Conservation (phyloP, 2,797 vertebrate species). For the Takifugu rubripes region DNA sequence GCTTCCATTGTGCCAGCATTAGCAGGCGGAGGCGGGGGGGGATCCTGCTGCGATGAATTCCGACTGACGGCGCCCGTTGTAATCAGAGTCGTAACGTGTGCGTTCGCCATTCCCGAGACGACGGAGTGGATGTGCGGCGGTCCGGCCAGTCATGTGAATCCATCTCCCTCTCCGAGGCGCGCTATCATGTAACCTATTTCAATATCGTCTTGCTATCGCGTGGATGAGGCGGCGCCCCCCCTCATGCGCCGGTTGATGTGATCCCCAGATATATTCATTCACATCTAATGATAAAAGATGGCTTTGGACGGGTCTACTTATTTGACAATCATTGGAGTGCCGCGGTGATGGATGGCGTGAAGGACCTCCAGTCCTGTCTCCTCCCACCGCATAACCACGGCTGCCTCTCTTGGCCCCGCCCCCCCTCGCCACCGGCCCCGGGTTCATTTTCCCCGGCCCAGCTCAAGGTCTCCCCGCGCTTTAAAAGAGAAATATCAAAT, state of each 20-base stretch:
- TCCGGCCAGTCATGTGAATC: conserved; percentile 51
- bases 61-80: conserved; percentile 10
- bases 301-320: conserved; percentile 76
- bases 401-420: conserved; percentile 54
- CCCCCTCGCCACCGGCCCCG: background rate
- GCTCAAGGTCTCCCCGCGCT: conserved; percentile 68
- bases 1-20: conserved; percentile 27
- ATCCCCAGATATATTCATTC: conserved; percentile 73
- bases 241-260: conserved; percentile 61
- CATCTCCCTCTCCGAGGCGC: conserved; percentile 40
- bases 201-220: conserved; percentile 62
- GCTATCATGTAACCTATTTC: conserved; percentile 63
- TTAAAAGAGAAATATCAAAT: conserved; percentile 75
- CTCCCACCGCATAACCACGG: conserved; percentile 44
- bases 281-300: conserved; percentile 77
- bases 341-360: conserved; percentile 68
- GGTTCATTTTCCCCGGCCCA: conserved; percentile 58
- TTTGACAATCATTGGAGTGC: conserved; percentile 78
- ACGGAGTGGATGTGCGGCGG: conserved; percentile 35
- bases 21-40: conserved; percentile 7
- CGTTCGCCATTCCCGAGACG: conserved; percentile 33
- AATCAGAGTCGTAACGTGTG: conserved; percentile 32
- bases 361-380: conserved; percentile 48
- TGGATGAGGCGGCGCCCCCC: conserved; percentile 65
- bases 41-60: conserved; percentile 18